Conservation (phyloP, 1,140 invertebrate genomes). For the Drosophila busckii region DNA sequence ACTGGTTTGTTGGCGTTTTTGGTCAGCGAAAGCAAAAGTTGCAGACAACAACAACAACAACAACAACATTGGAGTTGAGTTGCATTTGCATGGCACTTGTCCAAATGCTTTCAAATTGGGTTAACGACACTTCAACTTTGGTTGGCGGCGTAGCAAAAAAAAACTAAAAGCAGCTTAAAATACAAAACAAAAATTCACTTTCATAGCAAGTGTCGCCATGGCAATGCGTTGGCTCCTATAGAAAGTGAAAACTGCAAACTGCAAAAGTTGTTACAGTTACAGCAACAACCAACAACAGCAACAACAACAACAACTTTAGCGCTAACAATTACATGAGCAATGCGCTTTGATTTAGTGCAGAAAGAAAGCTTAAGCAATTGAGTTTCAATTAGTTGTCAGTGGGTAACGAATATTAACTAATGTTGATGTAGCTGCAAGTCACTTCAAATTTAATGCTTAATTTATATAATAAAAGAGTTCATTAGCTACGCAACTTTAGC, state of each 20-base stretch:
- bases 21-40: constrained; percentile 70
- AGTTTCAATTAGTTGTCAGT: no score
- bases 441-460: no score
- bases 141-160: constrained; percentile 5
- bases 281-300: constrained; percentile 4
- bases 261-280: constrained; percentile 53
- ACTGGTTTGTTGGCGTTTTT: constrained; percentile 57
- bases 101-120: constrained; percentile 75
- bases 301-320: constrained; percentile 8
- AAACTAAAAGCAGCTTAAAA: constrained; percentile 4
- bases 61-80: constrained; percentile 35
- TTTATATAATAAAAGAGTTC: no score
- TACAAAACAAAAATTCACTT: constrained; percentile 46
- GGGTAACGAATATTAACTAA: no score
- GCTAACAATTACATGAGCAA: constrained; percentile 62
- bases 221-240: constrained; percentile 31
- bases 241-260: constrained; percentile 63
- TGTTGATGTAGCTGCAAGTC: no score
- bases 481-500: no score
- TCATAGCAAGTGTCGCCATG: constrained; percentile 62
- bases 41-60: constrained; percentile 7
- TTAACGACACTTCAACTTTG: constrained; percentile 68
- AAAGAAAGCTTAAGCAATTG: constrained; percentile 62
- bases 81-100: constrained; percentile 50
- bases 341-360: constrained; percentile 40